Conservation (phyloP, 2,797 vertebrate species). For the Numenius phaeopus region DNA sequence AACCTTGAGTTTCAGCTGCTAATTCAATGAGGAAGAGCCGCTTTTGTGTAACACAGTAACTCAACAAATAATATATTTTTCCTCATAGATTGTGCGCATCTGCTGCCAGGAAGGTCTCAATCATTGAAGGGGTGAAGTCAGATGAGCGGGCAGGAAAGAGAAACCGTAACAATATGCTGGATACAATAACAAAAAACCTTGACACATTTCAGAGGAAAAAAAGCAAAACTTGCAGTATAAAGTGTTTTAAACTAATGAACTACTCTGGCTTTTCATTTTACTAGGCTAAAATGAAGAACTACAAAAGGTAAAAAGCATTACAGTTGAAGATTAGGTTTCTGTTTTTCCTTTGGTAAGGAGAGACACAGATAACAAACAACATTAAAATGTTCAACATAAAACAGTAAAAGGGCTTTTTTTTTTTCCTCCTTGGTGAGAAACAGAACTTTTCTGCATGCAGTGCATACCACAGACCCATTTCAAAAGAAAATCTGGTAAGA, state of each 20-base stretch:
- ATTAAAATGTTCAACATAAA: background rate
- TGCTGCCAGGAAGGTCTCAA: background rate
- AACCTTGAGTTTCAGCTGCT: background rate
- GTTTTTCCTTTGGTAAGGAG: background rate
- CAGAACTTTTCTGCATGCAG: rapidly evolving
- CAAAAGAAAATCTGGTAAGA: background rate
- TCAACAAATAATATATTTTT: background rate
- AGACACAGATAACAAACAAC: background rate
- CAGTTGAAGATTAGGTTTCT: background rate
- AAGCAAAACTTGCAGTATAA: background rate
- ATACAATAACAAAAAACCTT: background rate
- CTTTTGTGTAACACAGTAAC: background rate
- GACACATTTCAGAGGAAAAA: background rate
- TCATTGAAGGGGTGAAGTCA: background rate
- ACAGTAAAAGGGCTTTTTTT: background rate
- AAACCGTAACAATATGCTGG: background rate
- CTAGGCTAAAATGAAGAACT: background rate
- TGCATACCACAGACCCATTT: background rate
- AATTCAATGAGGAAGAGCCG: background rate
- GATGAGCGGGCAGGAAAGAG: background rate
- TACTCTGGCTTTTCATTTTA: background rate
- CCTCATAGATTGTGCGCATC: background rate
- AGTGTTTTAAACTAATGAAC: background rate
- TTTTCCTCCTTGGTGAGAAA: background rate
- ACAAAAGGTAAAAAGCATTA: background rate